These are phyloP conservation scores for Pycnomerus fuliginosus DNA, from an alignment of 2,888 invertebrate genomes.

Conservation along the genomic window DNA sequence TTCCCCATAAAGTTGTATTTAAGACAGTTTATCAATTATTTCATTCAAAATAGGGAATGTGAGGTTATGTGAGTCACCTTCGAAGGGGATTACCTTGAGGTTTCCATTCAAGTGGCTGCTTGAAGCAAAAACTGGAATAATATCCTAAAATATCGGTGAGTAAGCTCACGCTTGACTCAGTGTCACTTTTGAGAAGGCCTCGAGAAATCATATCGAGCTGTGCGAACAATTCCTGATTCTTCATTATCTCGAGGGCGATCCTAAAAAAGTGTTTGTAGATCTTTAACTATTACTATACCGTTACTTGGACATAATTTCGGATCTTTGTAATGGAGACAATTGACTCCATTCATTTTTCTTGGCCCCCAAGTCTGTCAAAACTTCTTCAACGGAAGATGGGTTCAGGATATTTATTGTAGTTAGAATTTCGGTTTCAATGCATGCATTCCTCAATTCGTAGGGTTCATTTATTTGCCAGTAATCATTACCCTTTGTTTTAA, in stretches of 20 bases:
- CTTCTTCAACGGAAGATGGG: conserved; percentile 33
- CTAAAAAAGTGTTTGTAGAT: conserved; percentile 37
- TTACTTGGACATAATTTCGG: conserved; percentile 40
- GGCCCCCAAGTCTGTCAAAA: conserved; percentile 28
- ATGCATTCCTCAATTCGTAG: no score
- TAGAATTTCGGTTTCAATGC: no score
- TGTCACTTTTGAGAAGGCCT: conserved; percentile 50
- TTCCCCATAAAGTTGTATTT: no score
- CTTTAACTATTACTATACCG: conserved; percentile 1
- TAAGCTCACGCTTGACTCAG: conserved; percentile 49
- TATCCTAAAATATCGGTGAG: conserved; percentile 56
- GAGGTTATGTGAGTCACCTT: conserved; percentile 11
- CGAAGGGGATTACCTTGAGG: conserved; percentile 44
- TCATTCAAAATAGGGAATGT: no score
- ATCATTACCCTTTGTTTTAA: no score
- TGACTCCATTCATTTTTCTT: conserved; percentile 27
- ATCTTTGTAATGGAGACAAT: conserved; percentile 30
- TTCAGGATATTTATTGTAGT: conserved; percentile 29
- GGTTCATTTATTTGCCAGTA: no score
- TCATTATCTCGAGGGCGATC: conserved; percentile 55
- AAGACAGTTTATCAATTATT: no score
- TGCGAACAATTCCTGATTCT: conserved; percentile 52
- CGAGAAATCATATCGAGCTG: conserved; percentile 49
- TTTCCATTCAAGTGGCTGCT: conserved; percentile 49
- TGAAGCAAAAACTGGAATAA: conserved; percentile 55